Conservation (phyloP, 2,888 invertebrate genomes). For the Hyles lineata region DNA sequence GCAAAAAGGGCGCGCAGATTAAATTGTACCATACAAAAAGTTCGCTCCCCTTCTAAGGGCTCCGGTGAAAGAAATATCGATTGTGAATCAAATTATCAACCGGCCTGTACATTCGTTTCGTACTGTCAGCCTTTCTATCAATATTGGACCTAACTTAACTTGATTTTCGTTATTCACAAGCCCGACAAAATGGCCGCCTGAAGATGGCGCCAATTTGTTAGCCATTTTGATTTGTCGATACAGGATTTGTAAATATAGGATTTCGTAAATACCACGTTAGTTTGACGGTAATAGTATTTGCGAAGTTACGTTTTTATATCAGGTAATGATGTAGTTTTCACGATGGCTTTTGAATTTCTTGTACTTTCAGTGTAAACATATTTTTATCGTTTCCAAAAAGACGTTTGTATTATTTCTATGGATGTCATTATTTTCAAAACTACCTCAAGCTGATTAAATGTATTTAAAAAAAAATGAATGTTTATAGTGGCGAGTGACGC, state of each 20-base stretch:
- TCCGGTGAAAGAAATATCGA: conserved; percentile 55
- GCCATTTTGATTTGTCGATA: conserved; percentile 1
- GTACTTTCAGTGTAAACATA: no score
- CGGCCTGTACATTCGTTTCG: conserved; percentile 64
- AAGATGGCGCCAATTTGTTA: not conserved
- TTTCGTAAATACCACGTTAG: not conserved
- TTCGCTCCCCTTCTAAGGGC: conserved; percentile 1
- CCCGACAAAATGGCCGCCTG: not conserved
- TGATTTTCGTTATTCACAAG: conserved; percentile 58
- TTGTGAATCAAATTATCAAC: conserved; percentile 66
- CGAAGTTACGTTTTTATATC: no score
- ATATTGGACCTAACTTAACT: conserved; percentile 76
- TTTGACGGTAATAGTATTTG: not conserved
- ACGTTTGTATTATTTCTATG: no score
- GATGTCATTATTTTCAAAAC: no score
- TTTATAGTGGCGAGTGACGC: no score
- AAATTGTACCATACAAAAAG: conserved; percentile 12
- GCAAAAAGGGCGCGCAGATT: conserved; percentile 11
- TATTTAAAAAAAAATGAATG: no score
- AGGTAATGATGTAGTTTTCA: no score
- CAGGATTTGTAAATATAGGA: not conserved
- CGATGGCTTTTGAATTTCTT: no score
- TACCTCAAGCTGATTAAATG: no score
- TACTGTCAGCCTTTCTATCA: conserved; percentile 78
- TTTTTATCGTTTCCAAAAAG: no score